These are phyloP conservation scores for Pelvicachromis taeniatus DNA, from an alignment of 2,113 vertebrate genomes.

Conservation along the genomic window DNA sequence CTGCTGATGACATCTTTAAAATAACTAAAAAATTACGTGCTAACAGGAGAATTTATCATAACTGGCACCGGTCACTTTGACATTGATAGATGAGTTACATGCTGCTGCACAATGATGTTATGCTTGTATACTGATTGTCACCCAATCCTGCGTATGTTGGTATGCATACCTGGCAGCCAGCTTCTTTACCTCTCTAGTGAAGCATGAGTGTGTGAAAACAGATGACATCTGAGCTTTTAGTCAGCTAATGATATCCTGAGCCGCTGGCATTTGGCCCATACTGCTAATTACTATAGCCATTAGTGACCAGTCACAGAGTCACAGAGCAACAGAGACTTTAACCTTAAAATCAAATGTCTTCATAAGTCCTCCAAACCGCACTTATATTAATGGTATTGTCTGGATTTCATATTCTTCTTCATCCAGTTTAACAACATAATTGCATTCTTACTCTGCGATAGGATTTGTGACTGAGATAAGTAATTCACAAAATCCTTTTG, in stretches of 20 bases:
- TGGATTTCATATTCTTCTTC: not conserved
- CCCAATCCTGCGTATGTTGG: not conserved
- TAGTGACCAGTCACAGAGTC: not conserved
- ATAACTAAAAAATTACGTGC: not conserved
- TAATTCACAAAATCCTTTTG: not conserved
- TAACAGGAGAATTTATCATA: not conserved
- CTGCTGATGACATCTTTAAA: not conserved
- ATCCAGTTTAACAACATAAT: not conserved
- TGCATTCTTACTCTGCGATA: not conserved
- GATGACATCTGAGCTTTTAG: constrained; percentile 22
- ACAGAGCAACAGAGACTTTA: not conserved
- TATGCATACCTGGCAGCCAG: not conserved
- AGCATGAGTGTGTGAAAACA: not conserved
- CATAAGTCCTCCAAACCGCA: not conserved
- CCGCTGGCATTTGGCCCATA: constrained; percentile 6
- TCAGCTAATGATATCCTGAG: constrained; percentile 2
- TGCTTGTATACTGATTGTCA: not conserved
- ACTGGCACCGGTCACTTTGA: not conserved
- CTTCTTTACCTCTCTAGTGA: not conserved
- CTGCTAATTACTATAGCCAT: not conserved
- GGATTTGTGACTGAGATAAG: not conserved
- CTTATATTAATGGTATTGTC: not conserved
- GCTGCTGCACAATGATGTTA: not conserved
- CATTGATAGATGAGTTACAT: not conserved
- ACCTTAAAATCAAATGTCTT: not conserved